A percentile compares a stretch with the other conserved stretches of the same genome.
Evolutionary conservation across 2,113 vertebrate genomes (phyloP).

Genomic region (Phodopus roborovskii): DNA sequence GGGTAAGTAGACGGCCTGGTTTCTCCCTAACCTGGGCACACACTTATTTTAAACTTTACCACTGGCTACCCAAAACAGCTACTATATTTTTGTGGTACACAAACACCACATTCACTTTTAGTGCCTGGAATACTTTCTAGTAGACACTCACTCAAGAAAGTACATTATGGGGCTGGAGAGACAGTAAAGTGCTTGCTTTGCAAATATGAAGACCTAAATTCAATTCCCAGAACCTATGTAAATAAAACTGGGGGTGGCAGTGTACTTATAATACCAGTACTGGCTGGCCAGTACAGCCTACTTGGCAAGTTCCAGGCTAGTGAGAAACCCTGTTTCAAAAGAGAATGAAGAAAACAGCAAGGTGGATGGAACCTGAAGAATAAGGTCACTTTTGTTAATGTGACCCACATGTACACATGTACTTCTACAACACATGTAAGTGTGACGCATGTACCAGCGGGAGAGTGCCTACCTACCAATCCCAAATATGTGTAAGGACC

Average conservation of each 20-base stretch:
- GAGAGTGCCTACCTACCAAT: not conserved
- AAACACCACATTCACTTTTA: not conserved
- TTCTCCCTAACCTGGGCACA: not conserved
- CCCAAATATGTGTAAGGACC: not conserved
- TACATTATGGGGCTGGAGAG: not conserved
- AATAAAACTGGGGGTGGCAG: not conserved
- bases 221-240: not conserved
- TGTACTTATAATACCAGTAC: not conserved
- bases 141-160: not conserved
- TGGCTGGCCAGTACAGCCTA: not conserved
- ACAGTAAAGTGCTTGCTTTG: not conserved
- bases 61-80: not conserved
- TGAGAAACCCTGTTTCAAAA: not conserved
- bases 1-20: not conserved
- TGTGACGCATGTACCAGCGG: not conserved
- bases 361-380: not conserved
- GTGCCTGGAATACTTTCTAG: not conserved
- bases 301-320: not conserved
- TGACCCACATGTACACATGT: not conserved
- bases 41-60: not conserved
- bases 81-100: not conserved
- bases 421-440: not conserved
- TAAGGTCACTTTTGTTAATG: not conserved
- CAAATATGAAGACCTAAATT: not conserved
- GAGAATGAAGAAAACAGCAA: not conserved